Evolutionary conservation across 2,888 invertebrate genomes (phyloP).

Genomic region (Drosophila tanythrix): DNA sequence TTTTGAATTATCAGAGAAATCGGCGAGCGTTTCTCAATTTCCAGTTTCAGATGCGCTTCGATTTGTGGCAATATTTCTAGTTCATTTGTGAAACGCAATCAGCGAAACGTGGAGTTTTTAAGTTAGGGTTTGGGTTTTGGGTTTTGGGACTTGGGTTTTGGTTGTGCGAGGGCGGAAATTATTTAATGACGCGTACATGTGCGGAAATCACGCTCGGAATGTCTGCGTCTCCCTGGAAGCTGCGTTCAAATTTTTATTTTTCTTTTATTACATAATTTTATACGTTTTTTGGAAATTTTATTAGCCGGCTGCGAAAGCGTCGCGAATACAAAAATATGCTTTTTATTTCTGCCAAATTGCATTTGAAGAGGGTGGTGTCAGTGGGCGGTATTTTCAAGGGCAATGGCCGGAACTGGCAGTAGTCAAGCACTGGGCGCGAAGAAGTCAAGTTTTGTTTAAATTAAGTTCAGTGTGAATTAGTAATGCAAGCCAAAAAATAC

Average conservation of each 20-base stretch:
- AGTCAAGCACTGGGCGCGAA: background rate
- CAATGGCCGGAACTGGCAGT: background rate
- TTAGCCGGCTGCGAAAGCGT: constrained; percentile 50
- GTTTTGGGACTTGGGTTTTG: constrained; percentile 9
- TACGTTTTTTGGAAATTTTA: constrained; percentile 59
- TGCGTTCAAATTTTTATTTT: constrained; percentile 60
- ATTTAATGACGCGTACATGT: constrained; percentile 82
- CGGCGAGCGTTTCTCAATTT: constrained; percentile 58
- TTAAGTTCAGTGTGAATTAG: background rate
- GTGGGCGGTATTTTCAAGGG: constrained; percentile 5
- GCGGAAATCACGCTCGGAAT: constrained; percentile 79
- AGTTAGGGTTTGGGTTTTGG: constrained; percentile 15
- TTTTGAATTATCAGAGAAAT: constrained; percentile 57
- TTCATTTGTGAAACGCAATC: constrained; percentile 77
- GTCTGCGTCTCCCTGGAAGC: constrained; percentile 48
- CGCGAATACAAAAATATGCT: constrained; percentile 48
- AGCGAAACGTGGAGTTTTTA: constrained; percentile 45
- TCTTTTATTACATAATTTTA: constrained; percentile 70
- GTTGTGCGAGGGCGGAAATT: constrained; percentile 75
- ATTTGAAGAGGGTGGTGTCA: background rate
- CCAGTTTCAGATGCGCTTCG: constrained; percentile 63
- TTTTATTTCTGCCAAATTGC: constrained; percentile 22
- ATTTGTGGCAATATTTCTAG: constrained; percentile 65
- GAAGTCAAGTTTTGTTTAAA: background rate
- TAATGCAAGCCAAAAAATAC: no score